These are phyloP conservation scores for Drosophila kepulauana DNA, from an alignment of 1,140 invertebrate species.

Conservation along the genomic window DNA sequence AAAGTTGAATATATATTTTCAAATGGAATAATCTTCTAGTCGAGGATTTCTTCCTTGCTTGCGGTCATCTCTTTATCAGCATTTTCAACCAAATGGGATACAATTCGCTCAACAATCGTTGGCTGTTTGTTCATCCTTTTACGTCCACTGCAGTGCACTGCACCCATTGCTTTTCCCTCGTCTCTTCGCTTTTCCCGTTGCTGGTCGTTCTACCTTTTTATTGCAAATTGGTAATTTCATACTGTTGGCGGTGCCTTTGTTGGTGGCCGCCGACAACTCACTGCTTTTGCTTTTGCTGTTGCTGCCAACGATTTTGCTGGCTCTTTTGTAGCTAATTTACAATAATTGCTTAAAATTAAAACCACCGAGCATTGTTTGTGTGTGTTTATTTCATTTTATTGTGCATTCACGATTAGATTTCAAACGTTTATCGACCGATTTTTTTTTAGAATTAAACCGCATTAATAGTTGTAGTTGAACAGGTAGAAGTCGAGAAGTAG, in stretches of 20 bases:
- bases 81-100: slow-evolving; percentile 50
- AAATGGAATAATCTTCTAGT: neutral
- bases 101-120: slow-evolving; percentile 50
- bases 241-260: slow-evolving; percentile 69
- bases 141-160: neutral
- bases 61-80: slow-evolving; percentile 1
- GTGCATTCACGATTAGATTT: slow-evolving; percentile 32
- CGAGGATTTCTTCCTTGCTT: neutral
- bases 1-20: no score
- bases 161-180: slow-evolving; percentile 2
- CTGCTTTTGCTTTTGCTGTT: slow-evolving; percentile 7
- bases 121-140: slow-evolving; percentile 18
- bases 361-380: slow-evolving; percentile 48
- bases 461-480: neutral
- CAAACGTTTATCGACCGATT: slow-evolving; percentile 12
- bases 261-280: slow-evolving; percentile 33
- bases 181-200: slow-evolving; percentile 8
- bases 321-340: slow-evolving; percentile 54
- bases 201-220: slow-evolving; percentile 37
- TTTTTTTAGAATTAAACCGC: neutral
- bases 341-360: slow-evolving; percentile 75
- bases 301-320: slow-evolving; percentile 18
- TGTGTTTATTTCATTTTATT: slow-evolving; percentile 16
- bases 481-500: neutral
- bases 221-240: slow-evolving; percentile 82